Percentiles rank a stretch among this genome's conserved stretches.
These are phyloP conservation scores for Hoplias malabaricus DNA, from an alignment of 2,113 vertebrate species.

Conservation along the genomic window DNA sequence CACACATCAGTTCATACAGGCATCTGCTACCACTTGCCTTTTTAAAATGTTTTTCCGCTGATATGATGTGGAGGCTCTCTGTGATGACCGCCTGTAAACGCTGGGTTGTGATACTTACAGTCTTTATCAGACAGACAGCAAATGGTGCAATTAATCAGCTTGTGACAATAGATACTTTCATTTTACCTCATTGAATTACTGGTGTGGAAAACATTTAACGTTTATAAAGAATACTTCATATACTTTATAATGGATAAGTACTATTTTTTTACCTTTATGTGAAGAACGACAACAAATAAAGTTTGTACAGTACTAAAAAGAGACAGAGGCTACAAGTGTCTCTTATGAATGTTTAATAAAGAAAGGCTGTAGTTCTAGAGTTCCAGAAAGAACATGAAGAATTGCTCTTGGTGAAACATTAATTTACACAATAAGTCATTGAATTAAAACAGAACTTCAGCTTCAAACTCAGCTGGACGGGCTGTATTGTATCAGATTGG, in stretches of 20 bases:
- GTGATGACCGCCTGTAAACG: too few species aligned
- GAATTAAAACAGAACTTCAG: conserved; percentile 47
- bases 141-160: background rate
- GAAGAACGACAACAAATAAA: too few species aligned
- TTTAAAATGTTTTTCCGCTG: too few species aligned
- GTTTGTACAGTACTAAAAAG: background rate
- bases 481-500: conserved; percentile 2
- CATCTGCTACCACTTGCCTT: too few species aligned
- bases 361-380: conserved; percentile 65
- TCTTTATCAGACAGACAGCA: background rate
- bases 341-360: conserved; percentile 65
- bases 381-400: conserved; percentile 65
- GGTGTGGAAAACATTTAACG: too few species aligned
- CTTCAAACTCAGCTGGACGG: conserved; percentile 52
- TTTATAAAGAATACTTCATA: too few species aligned
- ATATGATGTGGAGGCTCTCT: too few species aligned
- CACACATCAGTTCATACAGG: too few species aligned
- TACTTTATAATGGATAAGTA: too few species aligned
- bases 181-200: background rate
- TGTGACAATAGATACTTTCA: background rate
- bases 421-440: conserved; percentile 55
- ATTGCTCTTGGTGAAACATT: conserved; percentile 51
- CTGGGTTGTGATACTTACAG: too few species aligned
- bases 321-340: background rate
- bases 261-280: too few species aligned